Evolutionary conservation across 1,140 invertebrate species (phyloP).

Genomic region (Trichonephila clavata): DNA sequence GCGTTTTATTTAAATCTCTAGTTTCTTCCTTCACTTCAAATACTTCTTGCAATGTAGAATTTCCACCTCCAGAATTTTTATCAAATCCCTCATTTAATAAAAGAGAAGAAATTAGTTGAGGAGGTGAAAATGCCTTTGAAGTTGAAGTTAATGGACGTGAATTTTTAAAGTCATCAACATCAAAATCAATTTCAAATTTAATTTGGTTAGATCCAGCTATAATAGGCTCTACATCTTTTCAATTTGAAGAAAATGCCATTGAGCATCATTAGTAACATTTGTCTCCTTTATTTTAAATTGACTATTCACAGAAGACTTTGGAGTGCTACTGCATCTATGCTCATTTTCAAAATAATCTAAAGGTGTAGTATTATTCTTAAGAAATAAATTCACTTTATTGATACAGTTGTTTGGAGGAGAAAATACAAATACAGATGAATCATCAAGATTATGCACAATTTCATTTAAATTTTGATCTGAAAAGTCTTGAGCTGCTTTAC

Average conservation of each 20-base stretch:
- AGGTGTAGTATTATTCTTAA: not conserved
- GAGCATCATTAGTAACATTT: not conserved
- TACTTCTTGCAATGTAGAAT: not conserved
- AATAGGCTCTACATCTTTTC: not conserved
- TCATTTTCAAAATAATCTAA: not conserved
- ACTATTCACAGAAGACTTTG: not conserved
- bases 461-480: not conserved
- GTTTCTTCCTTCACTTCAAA: not conserved
- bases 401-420: not conserved
- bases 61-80: not conserved
- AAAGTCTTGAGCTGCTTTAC: not conserved
- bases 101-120: not conserved
- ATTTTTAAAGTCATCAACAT: conserved; percentile 7
- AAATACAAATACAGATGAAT: not conserved
- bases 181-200: not conserved
- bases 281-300: not conserved
- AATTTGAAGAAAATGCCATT: not conserved
- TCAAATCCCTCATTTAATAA: not conserved
- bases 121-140: not conserved
- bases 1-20: not conserved
- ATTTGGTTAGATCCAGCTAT: not conserved
- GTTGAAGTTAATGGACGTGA: not conserved
- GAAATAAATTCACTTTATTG: not conserved
- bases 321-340: not conserved
- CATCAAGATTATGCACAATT: not conserved